Evolutionary conservation across 2,888 invertebrate species (phyloP).

Genomic region (Philereme vetulata): DNA sequence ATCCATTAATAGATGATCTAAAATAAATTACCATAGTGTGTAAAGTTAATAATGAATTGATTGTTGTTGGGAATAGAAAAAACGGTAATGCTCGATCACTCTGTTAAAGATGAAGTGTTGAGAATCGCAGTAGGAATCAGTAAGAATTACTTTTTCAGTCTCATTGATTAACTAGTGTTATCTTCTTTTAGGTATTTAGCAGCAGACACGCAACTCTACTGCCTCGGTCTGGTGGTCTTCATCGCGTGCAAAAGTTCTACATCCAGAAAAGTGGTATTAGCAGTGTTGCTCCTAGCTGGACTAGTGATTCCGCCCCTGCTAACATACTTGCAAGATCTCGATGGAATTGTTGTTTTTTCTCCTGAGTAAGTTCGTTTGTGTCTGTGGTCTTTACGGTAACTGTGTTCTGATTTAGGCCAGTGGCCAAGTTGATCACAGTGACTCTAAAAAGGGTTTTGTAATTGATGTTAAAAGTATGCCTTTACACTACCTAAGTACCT

Average conservation of each 20-base stretch:
- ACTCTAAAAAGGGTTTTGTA: no score
- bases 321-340: conserved; percentile 35
- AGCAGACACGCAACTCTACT: conserved; percentile 51
- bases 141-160: no score
- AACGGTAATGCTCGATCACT: no score
- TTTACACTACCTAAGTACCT: no score
- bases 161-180: neutral
- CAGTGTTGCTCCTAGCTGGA: conserved; percentile 34
- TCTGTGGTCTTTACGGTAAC: neutral
- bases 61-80: no score
- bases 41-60: no score
- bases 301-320: conserved; percentile 26
- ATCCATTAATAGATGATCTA: no score
- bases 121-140: no score
- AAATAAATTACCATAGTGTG: no score
- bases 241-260: conserved; percentile 24
- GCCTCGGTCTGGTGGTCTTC: conserved; percentile 42
- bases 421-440: no score
- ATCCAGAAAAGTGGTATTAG: conserved; percentile 29
- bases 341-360: conserved; percentile 24
- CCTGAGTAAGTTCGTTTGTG: conserved; percentile 33
- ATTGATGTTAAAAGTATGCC: no score
- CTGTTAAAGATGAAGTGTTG: no score
- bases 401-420: neutral
- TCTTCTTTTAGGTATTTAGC: conserved; percentile 48